phyloP scores from a whole-genome alignment of 2,888 invertebrate genomes.

The Scaptomyza cyrtandrae region DNA sequence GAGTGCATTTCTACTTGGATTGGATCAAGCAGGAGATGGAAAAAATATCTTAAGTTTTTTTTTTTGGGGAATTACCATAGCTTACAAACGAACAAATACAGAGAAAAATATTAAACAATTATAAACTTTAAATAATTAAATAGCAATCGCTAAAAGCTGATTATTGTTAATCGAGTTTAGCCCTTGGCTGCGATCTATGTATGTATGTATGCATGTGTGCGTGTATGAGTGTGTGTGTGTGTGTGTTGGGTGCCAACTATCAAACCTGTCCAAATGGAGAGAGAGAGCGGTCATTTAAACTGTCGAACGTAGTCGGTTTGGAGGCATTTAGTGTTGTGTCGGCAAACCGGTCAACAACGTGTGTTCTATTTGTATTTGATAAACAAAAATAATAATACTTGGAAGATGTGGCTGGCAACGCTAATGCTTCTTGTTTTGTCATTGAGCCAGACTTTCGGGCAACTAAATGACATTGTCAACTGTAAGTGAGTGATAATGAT shows the following conservation, averaged over 20 bases:
- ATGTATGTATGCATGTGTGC: background rate
- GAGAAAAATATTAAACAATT: constrained; percentile 2
- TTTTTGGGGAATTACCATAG: background rate
- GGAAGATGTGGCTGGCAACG: constrained; percentile 38
- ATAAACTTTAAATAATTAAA: background rate
- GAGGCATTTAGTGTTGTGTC: constrained; percentile 29
- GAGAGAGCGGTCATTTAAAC: background rate
- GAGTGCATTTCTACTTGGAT: constrained; percentile 68
- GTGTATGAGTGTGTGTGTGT: background rate
- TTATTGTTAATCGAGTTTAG: background rate
- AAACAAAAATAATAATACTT: constrained; percentile 25
- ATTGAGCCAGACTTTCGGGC: background rate
- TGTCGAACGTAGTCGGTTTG: constrained; percentile 19
- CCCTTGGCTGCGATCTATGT: background rate
- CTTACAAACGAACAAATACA: background rate
- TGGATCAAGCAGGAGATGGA: constrained; percentile 70
- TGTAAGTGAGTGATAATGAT: constrained; percentile 42
- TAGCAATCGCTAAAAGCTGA: constrained; percentile 21
- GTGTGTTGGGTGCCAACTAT: background rate
- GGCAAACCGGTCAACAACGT: constrained; percentile 44
- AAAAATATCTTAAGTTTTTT: constrained; percentile 13
- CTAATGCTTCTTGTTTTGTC: constrained; percentile 27
- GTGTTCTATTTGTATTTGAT: constrained; percentile 20
- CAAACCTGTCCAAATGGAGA: constrained; percentile 40
- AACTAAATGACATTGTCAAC: constrained; percentile 25